phyloP scores from a whole-genome alignment of 2,888 invertebrate genomes.

The Gymnosoma rotundatum region DNA sequence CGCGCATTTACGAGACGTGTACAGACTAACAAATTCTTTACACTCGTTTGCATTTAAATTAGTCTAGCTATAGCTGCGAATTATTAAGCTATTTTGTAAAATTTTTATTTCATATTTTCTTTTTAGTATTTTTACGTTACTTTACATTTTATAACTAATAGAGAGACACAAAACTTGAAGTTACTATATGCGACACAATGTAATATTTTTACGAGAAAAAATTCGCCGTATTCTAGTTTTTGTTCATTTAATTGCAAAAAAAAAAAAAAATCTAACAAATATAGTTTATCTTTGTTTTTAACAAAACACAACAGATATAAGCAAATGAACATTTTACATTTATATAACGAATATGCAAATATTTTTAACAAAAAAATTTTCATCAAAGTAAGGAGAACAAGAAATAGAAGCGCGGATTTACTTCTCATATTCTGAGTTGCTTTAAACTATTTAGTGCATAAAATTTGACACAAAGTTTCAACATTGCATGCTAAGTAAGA shows the following conservation, averaged over 20 bases:
- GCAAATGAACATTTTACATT: constrained; percentile 31
- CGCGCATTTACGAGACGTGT: neutral
- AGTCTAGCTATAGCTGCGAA: constrained; percentile 25
- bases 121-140: neutral
- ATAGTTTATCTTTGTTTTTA: constrained; percentile 11
- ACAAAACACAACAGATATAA: constrained; percentile 5
- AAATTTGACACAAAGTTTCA: too few relatives aligned
- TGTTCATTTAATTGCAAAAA: constrained; percentile 37
- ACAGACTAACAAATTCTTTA: neutral
- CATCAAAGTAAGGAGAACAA: neutral
- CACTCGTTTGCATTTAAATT: constrained; percentile 44
- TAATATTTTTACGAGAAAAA: neutral
- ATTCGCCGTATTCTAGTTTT: constrained; percentile 13
- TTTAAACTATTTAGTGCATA: too few relatives aligned
- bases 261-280: neutral
- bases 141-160: neutral
- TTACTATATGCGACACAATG: neutral
- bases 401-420: neutral
- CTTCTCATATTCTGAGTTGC: too few relatives aligned
- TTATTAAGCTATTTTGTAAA: too few relatives aligned
- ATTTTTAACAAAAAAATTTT: neutral
- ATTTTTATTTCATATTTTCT: constrained; percentile 9
- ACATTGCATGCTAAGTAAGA: too few relatives aligned
- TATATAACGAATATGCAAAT: constrained; percentile 21
- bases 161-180: constrained; percentile 13